Conservation (phyloP, 2,797 vertebrate genomes). For the Eulemur mongoz region DNA sequence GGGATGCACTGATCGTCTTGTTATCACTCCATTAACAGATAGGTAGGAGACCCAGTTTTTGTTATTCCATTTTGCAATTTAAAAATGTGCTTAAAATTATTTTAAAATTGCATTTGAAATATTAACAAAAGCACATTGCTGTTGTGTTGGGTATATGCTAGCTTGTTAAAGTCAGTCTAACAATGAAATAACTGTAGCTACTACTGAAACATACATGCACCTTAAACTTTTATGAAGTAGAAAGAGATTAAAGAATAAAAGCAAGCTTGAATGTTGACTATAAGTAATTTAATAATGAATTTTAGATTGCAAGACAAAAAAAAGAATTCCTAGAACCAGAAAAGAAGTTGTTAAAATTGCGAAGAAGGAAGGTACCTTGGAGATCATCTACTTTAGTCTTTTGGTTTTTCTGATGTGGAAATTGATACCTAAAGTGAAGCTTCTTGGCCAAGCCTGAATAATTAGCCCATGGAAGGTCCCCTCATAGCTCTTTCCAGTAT, state of each 20-base stretch:
- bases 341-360: slow-evolving; percentile 16
- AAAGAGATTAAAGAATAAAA: slow-evolving; percentile 43
- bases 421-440: neutral
- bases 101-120: slow-evolving; percentile 23
- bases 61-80: slow-evolving; percentile 15
- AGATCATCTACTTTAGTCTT: neutral
- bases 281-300: slow-evolving; percentile 36
- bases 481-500: neutral
- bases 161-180: slow-evolving; percentile 15
- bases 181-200: neutral
- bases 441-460: neutral
- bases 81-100: neutral
- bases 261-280: neutral
- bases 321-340: neutral
- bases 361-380: neutral
- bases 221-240: slow-evolving; percentile 51
- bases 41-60: slow-evolving; percentile 79
- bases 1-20: slow-evolving; percentile 88
- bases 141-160: neutral
- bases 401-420: neutral
- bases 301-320: neutral
- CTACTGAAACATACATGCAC: neutral
- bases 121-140: neutral
- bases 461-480: neutral
- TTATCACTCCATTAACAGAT: slow-evolving; percentile 88